Conservation (phyloP, 2,888 invertebrate genomes). For the Ptilodon capucinus region DNA sequence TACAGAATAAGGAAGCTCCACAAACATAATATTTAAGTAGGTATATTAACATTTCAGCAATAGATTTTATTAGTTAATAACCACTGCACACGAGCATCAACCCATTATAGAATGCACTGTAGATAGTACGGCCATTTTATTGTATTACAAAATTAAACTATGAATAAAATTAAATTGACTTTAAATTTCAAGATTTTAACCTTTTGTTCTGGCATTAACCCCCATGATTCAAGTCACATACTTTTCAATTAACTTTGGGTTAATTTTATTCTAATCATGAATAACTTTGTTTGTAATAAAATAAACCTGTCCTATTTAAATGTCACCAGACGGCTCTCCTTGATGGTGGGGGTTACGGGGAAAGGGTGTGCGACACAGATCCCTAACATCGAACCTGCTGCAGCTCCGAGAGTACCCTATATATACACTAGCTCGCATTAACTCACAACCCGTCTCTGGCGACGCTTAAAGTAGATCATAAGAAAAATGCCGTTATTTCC, state of each 20-base stretch:
- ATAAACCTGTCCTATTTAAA: neutral
- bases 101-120: neutral
- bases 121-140: neutral
- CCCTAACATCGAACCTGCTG: slow-evolving; percentile 45
- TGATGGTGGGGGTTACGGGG: too few relatives aligned
- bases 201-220: too few relatives aligned
- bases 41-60: neutral
- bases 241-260: too few relatives aligned
- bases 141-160: too few relatives aligned
- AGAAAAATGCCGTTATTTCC: slow-evolving; percentile 64
- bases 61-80: neutral
- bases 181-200: too few relatives aligned
- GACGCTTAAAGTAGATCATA: slow-evolving; percentile 68
- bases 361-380: too few relatives aligned
- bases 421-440: slow-evolving; percentile 43
- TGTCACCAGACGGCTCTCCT: slow-evolving; percentile 34
- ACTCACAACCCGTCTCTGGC: slow-evolving; percentile 61
- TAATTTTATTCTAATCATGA: too few relatives aligned
- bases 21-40: neutral
- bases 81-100: neutral
- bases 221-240: too few relatives aligned
- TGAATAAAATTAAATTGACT: neutral
- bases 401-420: slow-evolving; percentile 46
- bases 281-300: too few relatives aligned
- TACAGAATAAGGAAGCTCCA: neutral